Evolutionary conservation across 2,113 vertebrate genomes (phyloP).

Genomic region (Zingel zingel): DNA sequence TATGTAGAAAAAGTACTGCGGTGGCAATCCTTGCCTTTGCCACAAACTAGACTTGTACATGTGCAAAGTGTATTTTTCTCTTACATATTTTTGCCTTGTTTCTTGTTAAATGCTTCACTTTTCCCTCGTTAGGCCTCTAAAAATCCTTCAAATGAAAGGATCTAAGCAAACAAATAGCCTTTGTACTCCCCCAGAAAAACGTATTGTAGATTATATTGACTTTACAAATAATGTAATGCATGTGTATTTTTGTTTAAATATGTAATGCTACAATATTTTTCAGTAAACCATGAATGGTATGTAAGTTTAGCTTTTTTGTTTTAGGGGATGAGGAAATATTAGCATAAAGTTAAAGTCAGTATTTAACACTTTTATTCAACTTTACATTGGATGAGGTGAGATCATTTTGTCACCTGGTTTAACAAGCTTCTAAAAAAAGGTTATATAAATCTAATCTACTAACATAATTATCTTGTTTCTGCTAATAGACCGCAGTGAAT

Average conservation of each 20-base stretch:
- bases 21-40: too few species aligned
- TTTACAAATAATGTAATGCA: not conserved
- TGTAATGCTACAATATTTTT: not conserved
- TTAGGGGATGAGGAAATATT: not conserved
- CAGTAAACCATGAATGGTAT: not conserved
- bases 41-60: too few species aligned
- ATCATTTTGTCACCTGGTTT: too few species aligned
- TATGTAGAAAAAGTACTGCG: too few species aligned
- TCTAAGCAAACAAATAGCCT: too few species aligned
- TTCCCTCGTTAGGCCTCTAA: not conserved
- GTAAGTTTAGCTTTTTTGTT: not conserved
- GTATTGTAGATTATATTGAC: too few species aligned
- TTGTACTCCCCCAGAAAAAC: too few species aligned
- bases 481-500: not conserved
- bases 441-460: not conserved
- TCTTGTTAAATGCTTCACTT: not conserved
- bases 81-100: not conserved
- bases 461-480: not conserved
- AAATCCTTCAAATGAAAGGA: too few species aligned
- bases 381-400: not conserved
- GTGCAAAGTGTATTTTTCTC: too few species aligned
- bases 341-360: not conserved
- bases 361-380: not conserved
- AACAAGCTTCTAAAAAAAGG: not conserved
- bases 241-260: not conserved